Conservation (phyloP, 2,113 vertebrate genomes). For the Chionomys nivalis region DNA sequence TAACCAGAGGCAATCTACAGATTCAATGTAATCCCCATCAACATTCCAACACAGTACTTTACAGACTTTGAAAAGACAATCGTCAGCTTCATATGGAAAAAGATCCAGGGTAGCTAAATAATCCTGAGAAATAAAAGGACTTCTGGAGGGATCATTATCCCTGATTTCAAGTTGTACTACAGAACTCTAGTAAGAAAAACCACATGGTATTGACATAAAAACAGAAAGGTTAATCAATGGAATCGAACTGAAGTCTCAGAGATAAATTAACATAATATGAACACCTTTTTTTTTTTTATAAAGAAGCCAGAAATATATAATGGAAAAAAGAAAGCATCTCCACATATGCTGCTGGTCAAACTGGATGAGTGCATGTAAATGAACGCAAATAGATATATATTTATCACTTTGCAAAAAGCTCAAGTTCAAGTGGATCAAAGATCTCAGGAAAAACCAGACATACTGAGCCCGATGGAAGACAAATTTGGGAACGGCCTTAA, state of each 20-base stretch:
- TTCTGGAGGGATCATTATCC: neutral
- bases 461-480: neutral
- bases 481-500: neutral
- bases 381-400: neutral
- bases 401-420: neutral
- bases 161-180: neutral
- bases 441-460: neutral
- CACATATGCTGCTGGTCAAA: neutral
- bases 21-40: neutral
- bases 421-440: neutral
- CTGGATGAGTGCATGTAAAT: neutral
- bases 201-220: neutral
- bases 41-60: neutral
- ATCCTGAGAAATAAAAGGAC: neutral
- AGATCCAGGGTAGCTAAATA: neutral
- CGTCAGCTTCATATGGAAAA: neutral
- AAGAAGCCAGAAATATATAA: neutral
- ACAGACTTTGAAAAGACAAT: neutral
- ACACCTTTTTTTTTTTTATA: neutral
- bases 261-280: neutral
- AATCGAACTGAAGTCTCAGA: neutral
- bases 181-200: neutral
- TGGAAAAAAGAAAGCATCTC: neutral
- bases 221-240: neutral
- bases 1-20: neutral